A percentile compares a stretch with the other conserved stretches of the same genome.
phyloP scores from a whole-genome alignment of 2,797 vertebrate genomes.

The Erethizon dorsatum region DNA sequence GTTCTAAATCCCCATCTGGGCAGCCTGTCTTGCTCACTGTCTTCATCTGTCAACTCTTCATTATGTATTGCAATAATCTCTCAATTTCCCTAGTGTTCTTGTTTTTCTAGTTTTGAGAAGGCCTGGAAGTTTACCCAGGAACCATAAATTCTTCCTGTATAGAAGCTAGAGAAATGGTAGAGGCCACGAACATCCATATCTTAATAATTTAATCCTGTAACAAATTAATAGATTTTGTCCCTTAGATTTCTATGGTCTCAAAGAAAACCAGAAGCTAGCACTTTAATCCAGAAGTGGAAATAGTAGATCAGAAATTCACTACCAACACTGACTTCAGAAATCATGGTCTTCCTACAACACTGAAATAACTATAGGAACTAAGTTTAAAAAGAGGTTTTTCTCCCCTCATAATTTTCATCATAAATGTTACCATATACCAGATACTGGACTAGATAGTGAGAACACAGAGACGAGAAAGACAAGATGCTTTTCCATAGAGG shows the following conservation, averaged over 20 bases:
- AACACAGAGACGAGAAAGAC: background rate
- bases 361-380: background rate
- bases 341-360: background rate
- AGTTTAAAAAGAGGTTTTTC: background rate
- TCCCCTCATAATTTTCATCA: background rate
- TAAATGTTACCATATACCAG: background rate
- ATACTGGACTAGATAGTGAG: background rate
- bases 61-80: background rate
- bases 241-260: background rate
- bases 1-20: background rate
- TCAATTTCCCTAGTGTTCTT: background rate
- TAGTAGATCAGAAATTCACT: background rate
- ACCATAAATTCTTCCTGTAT: background rate
- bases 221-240: background rate
- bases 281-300: background rate
- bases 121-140: background rate
- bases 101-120: background rate
- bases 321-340: background rate
- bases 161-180: background rate
- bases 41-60: background rate
- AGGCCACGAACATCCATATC: background rate
- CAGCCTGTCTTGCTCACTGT: background rate
- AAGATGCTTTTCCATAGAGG: background rate
- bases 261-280: background rate
- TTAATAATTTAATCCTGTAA: background rate